A percentile compares a stretch with the other conserved stretches of the same genome.
Evolutionary conservation across 2,888 invertebrate species (phyloP).

Genomic region (Augiades crinisus): DNA sequence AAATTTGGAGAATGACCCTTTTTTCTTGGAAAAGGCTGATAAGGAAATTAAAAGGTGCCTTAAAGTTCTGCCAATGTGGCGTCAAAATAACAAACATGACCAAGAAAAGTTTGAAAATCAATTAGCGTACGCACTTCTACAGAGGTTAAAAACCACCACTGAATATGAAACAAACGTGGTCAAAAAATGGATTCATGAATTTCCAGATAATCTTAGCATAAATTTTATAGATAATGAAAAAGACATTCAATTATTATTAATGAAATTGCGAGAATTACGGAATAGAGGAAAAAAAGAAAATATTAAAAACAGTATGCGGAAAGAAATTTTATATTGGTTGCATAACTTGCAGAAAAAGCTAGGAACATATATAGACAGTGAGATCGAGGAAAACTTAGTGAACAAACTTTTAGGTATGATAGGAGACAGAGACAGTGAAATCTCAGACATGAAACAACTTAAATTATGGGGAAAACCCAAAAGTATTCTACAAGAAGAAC

Average conservation of each 20-base stretch:
- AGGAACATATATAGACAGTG: background rate
- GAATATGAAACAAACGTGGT: constrained; percentile 1
- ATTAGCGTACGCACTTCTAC: constrained; percentile 37
- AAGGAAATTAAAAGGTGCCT: constrained; percentile 38
- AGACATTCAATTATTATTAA: background rate
- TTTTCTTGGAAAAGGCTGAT: constrained; percentile 34
- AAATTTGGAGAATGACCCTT: constrained; percentile 35
- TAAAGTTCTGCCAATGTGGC: constrained; percentile 47
- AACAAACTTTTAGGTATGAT: constrained; percentile 19
- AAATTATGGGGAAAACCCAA: constrained; percentile 6
- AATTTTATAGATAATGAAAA: background rate
- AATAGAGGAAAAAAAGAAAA: background rate
- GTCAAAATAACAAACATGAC: constrained; percentile 37
- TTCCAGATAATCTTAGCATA: background rate
- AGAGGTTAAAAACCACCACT: constrained; percentile 1
- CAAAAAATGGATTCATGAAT: constrained; percentile 10
- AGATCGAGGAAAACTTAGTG: constrained; percentile 10
- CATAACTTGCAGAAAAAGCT: constrained; percentile 3
- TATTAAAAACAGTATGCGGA: constrained; percentile 13
- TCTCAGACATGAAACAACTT: too few species aligned
- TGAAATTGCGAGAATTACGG: constrained; percentile 11
- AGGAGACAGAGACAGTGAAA: constrained; percentile 1
- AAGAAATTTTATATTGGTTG: constrained; percentile 8
- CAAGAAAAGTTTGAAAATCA: constrained; percentile 38
- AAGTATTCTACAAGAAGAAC: background rate